A percentile compares a stretch with the other conserved stretches of the same genome.
phyloP scores from a whole-genome alignment of 2,888 invertebrate species.

The Pherbina coryleti region DNA sequence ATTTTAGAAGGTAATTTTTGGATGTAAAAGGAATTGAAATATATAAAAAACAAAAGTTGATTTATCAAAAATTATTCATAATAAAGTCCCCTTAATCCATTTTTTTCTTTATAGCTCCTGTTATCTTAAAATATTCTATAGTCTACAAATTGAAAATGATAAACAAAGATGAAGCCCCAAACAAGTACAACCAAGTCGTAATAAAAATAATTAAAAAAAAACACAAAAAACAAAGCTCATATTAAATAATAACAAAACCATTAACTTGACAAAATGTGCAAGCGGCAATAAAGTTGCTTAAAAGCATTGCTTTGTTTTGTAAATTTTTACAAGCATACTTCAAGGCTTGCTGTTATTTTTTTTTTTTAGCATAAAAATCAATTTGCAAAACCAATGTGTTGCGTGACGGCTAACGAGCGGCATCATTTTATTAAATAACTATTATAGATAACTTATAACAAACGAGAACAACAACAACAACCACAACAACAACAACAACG shows the following conservation, averaged over 20 bases:
- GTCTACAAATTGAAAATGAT: too few relatives aligned
- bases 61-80: too few relatives aligned
- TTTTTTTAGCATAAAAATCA: conserved; percentile 2
- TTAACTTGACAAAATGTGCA: not conserved
- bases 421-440: conserved; percentile 35
- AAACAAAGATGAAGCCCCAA: too few relatives aligned
- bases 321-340: not conserved
- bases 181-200: not conserved
- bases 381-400: not conserved
- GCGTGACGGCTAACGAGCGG: not conserved
- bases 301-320: not conserved
- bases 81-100: too few relatives aligned
- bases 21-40: too few relatives aligned
- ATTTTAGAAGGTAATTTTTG: too few relatives aligned
- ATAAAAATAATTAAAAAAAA: too few relatives aligned
- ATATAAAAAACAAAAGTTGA: too few relatives aligned
- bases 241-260: conserved; percentile 6
- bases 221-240: not conserved
- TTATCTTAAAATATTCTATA: too few relatives aligned
- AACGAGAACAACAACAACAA: not conserved
- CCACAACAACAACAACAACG: not conserved
- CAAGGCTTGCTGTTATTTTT: too few relatives aligned
- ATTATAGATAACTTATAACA: conserved; percentile 20
- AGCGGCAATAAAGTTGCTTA: not conserved
- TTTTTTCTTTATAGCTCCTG: too few relatives aligned